Conservation (phyloP, 2,797 vertebrate species). For the Loris lydekkerianus region DNA sequence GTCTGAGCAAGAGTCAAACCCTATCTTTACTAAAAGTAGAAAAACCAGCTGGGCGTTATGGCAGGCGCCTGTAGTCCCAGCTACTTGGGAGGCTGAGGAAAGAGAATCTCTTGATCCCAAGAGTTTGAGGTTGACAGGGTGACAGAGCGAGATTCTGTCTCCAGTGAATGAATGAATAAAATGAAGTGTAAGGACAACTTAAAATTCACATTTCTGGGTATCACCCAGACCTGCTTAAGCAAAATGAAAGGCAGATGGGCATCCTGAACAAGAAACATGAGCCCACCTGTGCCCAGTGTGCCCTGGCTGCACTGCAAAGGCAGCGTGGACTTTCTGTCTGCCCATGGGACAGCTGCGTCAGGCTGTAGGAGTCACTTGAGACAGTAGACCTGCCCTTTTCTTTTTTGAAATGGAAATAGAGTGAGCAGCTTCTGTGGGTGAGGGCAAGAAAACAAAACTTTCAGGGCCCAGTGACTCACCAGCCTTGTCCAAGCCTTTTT, state of each 20-base stretch:
- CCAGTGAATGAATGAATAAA: neutral
- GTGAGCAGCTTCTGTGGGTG: neutral
- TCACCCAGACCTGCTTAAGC: neutral
- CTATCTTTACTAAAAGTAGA: too few species aligned
- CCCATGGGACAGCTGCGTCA: neutral
- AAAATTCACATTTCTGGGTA: neutral
- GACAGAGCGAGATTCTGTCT: too few species aligned
- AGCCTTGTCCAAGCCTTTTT: neutral
- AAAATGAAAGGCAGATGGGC: neutral
- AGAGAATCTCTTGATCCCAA: too few species aligned
- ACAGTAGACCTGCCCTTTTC: neutral
- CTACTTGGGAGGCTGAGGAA: too few species aligned
- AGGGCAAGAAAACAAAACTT: neutral
- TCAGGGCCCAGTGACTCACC: neutral
- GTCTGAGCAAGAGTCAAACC: too few species aligned
- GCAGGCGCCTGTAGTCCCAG: too few species aligned
- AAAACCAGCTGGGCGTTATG: too few species aligned
- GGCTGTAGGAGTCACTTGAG: too few species aligned
- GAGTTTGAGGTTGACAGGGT: too few species aligned
- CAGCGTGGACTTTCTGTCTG: neutral
- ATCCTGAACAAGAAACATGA: neutral
- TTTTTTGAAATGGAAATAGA: neutral
- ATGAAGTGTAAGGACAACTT: neutral
- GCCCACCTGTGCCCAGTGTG: neutral
- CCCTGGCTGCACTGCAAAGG: neutral